Evolutionary conservation across 2,113 vertebrate genomes (phyloP).

Genomic region (Pseudopipra pipra): DNA sequence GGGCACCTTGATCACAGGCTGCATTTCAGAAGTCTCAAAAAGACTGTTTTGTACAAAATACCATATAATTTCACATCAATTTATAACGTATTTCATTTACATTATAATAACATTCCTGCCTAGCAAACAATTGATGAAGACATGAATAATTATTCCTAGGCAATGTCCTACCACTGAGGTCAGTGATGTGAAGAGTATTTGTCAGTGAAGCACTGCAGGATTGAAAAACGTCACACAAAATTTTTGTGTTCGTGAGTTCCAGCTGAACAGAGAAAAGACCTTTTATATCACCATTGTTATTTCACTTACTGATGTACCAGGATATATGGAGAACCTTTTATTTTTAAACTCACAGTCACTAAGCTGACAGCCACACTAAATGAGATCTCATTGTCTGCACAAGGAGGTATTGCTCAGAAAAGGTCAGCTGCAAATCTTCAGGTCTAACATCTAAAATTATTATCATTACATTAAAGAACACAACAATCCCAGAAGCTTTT

Average conservation of each 20-base stretch:
- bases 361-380: not conserved
- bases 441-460: not conserved
- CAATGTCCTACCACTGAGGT: not conserved
- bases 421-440: constrained; percentile 4
- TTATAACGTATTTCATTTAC: not conserved
- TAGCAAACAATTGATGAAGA: not conserved
- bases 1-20: not conserved
- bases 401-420: not conserved
- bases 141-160: not conserved
- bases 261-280: not conserved
- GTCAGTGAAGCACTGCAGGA: not conserved
- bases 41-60: not conserved
- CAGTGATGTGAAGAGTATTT: not conserved
- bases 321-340: not conserved
- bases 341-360: constrained; percentile 5
- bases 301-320: not conserved
- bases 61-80: not conserved
- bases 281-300: not conserved
- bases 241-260: not conserved
- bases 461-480: not conserved
- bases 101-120: not conserved
- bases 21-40: not conserved
- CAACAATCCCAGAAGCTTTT: not conserved
- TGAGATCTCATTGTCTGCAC: not conserved
- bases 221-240: not conserved